Conservation (phyloP, 2,888 invertebrate genomes). For the Brachypalpus laphriformis region DNA sequence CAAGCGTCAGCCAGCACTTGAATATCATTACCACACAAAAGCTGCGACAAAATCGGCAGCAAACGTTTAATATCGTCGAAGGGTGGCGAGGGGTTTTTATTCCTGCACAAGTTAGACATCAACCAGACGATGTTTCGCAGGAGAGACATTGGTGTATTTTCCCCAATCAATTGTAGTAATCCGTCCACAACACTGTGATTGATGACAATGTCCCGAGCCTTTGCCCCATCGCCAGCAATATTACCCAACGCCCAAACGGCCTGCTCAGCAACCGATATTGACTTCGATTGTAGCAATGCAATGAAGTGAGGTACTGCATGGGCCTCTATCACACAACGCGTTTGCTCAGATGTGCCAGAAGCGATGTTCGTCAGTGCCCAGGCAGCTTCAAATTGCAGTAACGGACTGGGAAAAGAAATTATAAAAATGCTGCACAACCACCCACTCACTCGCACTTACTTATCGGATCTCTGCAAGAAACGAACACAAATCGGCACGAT, state of each 20-base stretch:
- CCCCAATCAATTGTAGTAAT: slow-evolving; percentile 87
- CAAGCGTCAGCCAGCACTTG: slow-evolving; percentile 95
- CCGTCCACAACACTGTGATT: slow-evolving; percentile 88
- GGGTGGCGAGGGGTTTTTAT: slow-evolving; percentile 95
- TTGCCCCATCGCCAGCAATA: slow-evolving; percentile 95
- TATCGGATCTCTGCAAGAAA: slow-evolving; percentile 88
- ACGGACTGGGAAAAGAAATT: slow-evolving; percentile 84
- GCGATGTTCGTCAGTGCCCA: slow-evolving; percentile 99
- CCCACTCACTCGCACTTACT: slow-evolving; percentile 84
- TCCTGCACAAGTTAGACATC: slow-evolving; percentile 96
- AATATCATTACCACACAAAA: slow-evolving; percentile 88
- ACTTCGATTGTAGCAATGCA: slow-evolving; percentile 87
- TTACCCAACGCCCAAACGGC: slow-evolving; percentile 99
- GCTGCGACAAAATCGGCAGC: slow-evolving; percentile 89
- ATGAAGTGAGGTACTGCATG: slow-evolving; percentile 94
- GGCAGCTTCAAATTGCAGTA: slow-evolving; percentile 96
- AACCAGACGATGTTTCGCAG: slow-evolving; percentile 96
- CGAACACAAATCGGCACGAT: slow-evolving; percentile 92
- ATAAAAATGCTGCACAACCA: slow-evolving; percentile 2
- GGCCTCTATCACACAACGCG: slow-evolving; percentile 91
- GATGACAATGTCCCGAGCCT: slow-evolving; percentile 92
- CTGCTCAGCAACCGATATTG: slow-evolving; percentile 91
- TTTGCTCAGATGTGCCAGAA: slow-evolving; percentile 96
- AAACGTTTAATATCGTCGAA: slow-evolving; percentile 89
- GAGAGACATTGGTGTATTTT: slow-evolving; percentile 86